phyloP scores from a whole-genome alignment of 2,888 invertebrate genomes.

The Drosophila subsilvestris region DNA sequence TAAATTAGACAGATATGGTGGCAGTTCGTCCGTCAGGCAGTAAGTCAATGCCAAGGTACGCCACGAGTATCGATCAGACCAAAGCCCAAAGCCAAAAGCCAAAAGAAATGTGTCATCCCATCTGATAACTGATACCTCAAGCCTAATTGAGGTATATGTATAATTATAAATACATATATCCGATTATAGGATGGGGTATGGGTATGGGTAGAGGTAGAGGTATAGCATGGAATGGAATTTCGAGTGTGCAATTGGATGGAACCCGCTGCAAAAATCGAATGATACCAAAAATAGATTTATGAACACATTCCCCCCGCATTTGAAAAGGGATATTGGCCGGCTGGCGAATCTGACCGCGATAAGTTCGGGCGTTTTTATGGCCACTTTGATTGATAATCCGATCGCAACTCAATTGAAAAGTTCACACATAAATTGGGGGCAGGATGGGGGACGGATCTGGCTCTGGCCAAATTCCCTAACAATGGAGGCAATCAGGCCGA shows the following conservation, averaged over 20 bases:
- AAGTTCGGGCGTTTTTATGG: slow-evolving; percentile 40
- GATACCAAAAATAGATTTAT: slow-evolving; percentile 49
- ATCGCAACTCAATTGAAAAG: slow-evolving; percentile 42
- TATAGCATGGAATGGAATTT: slow-evolving; percentile 22
- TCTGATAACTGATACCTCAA: slow-evolving; percentile 18
- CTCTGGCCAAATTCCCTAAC: slow-evolving; percentile 37
- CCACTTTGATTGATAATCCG: slow-evolving; percentile 43
- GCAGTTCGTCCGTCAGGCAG: not conserved
- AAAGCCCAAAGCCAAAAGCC: too few species aligned
- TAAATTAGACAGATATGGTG: slow-evolving; percentile 35
- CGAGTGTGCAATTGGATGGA: slow-evolving; percentile 24
- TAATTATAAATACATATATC: not conserved
- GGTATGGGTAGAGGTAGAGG: not conserved
- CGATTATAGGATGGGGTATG: not conserved
- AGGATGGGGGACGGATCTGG: too few species aligned
- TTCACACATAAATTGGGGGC: slow-evolving; percentile 23
- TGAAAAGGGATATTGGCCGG: slow-evolving; percentile 14
- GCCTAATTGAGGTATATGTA: slow-evolving; percentile 12
- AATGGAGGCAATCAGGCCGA: slow-evolving; percentile 29
- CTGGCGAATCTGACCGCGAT: slow-evolving; percentile 17
- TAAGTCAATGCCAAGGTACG: slow-evolving; percentile 37
- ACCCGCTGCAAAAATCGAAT: slow-evolving; percentile 28
- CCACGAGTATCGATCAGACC: slow-evolving; percentile 35
- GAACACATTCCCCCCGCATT: slow-evolving; percentile 30
- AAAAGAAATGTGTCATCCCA: slow-evolving; percentile 29